These are phyloP conservation scores for Caenorhabditis remanei DNA, from an alignment of 1,140 invertebrate genomes.

Conservation along the genomic window DNA sequence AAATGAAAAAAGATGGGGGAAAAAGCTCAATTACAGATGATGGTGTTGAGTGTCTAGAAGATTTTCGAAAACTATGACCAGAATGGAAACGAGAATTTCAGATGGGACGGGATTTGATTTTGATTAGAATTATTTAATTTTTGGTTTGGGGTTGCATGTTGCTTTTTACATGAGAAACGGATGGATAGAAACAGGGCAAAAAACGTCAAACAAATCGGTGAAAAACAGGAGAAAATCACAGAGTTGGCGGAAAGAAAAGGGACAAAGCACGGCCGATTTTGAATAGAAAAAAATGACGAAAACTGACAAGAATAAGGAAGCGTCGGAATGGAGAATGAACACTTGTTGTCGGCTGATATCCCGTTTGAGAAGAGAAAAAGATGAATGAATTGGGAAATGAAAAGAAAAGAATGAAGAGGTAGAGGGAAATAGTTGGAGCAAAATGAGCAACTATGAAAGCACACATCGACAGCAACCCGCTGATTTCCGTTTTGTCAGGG, in stretches of 20 bases:
- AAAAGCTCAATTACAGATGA: background rate
- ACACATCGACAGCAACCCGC: slow-evolving; percentile 66
- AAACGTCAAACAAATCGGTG: background rate
- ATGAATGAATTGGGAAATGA: background rate
- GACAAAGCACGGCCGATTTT: background rate
- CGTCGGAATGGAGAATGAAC: slow-evolving; percentile 12
- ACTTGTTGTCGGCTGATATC: slow-evolving; percentile 40
- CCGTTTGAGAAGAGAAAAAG: slow-evolving; percentile 25
- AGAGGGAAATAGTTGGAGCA: background rate
- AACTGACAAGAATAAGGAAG: slow-evolving; percentile 31
- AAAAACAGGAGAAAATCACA: slow-evolving; percentile 24
- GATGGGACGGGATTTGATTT: background rate
- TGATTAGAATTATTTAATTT: background rate
- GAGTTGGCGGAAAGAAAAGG: slow-evolving; percentile 31
- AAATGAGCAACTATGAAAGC: slow-evolving; percentile 37
- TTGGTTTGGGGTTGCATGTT: background rate
- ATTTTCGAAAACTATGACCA: slow-evolving; percentile 4
- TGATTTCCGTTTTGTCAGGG: slow-evolving; percentile 64
- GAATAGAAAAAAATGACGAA: background rate
- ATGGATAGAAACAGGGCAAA: background rate
- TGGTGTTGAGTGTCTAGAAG: background rate
- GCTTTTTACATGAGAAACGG: background rate
- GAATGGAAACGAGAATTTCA: background rate
- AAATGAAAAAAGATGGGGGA: background rate
- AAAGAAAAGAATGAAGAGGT: background rate